Percentiles rank a stretch among this genome's conserved stretches.
These are phyloP conservation scores for Chironomus riparius DNA, from an alignment of 2,888 invertebrate genomes.

Conservation along the genomic window DNA sequence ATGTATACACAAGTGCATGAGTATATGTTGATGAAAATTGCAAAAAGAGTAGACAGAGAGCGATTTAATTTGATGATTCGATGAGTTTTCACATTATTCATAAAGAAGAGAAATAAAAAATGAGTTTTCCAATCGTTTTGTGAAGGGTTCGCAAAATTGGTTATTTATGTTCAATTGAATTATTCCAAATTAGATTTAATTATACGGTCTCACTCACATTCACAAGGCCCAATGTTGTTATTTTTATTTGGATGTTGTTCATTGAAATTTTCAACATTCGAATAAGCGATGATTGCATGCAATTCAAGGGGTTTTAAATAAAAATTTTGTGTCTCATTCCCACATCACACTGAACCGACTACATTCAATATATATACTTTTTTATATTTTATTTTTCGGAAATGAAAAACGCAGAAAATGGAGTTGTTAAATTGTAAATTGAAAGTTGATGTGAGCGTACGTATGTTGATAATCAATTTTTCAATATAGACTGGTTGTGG, in stretches of 20 bases:
- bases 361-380: too few relatives aligned
- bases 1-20: too few relatives aligned
- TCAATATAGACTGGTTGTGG: neutral
- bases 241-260: neutral
- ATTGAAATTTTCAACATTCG: too few relatives aligned
- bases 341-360: too few relatives aligned
- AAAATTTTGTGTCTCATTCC: too few relatives aligned
- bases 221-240: neutral
- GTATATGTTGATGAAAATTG: neutral
- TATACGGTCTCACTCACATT: slow-evolving; percentile 4
- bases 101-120: neutral
- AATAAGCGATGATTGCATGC: neutral
- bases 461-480: neutral
- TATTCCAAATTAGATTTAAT: slow-evolving; percentile 24
- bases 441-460: neutral
- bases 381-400: neutral
- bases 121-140: neutral
- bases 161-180: slow-evolving; percentile 27
- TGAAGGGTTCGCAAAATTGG: slow-evolving; percentile 16
- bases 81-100: slow-evolving; percentile 17
- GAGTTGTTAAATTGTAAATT: neutral
- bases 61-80: slow-evolving; percentile 16
- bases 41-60: neutral
- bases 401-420: neutral
- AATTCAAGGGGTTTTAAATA: neutral